Base-by-base conservation (phyloP, 2,888 invertebrate species). In the Clivina fossor region DNA sequence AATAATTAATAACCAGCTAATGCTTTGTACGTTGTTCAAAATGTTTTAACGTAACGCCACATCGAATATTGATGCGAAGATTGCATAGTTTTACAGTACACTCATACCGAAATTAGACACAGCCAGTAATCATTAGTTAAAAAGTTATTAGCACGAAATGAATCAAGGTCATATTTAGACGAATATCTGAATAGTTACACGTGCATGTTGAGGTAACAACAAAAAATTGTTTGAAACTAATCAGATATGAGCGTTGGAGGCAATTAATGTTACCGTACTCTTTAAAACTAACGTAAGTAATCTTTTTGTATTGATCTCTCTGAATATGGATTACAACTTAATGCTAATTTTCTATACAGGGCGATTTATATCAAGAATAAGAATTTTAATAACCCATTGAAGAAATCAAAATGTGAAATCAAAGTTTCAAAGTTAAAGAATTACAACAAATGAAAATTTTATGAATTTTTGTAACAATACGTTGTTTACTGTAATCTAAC, bases 1-100 rank as follows among this genome's bases (percentile, higher is more conserved):
- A 49, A 49, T 49, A 37, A 49, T 49, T 49, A 49, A 49, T 49
- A 49, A 28, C 28, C 18, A 19, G 19, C 38, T 49, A 49, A 49
- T 49, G 49, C 38, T 13, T n/a, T 32, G 46, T 32, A 18, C 8
- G 38, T 16, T 33, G 33, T 20, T 24, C 41, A 18, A 20, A 19
- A 26, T 11, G 28, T 20, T 26, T 16, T 16, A 26, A 16, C 18
- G n/a, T 13, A 18, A 7, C 26, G 4, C n/a, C 46, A 48, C 33
- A 48, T 35, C 35, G 46, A 46, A 16, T 35, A 37, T 48, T 37
- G 48, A 48, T 35, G 33, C 35, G 11, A n/a, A 11, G 11, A 30
- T 30, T 11, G n/a, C 30, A 30, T 30, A 30, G 2, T 30, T 9
- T 30, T n/a, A n/a, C 3, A 13, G 32, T 8, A 3, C 2, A 33